phyloP scores from a whole-genome alignment of 1,140 invertebrate genomes.

The Muscidifurax raptorellus region DNA sequence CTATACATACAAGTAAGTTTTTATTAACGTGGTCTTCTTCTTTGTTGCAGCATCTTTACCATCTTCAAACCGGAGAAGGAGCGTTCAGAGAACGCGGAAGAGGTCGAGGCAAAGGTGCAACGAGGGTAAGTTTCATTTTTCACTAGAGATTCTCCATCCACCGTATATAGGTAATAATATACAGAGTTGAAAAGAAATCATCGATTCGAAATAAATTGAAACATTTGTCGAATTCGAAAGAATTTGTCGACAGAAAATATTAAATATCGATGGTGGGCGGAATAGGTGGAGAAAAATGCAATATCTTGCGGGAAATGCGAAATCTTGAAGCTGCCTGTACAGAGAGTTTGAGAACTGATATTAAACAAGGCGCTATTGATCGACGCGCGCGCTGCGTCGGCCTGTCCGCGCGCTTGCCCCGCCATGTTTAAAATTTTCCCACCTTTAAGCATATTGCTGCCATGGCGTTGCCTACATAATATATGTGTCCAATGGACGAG shows the following conservation, averaged over 20 bases:
- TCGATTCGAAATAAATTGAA: too few relatives aligned
- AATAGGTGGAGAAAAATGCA: conserved; percentile 19
- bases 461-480: background rate
- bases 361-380: conserved; percentile 76
- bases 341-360: conserved; percentile 73
- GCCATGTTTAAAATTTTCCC: conserved; percentile 75
- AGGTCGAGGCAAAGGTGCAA: conserved; percentile 73
- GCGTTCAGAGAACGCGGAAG: conserved; percentile 71
- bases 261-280: too few relatives aligned
- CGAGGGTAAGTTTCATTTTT: conserved; percentile 67
- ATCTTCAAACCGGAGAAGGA: conserved; percentile 73
- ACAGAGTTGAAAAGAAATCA: too few relatives aligned
- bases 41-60: conserved; percentile 74
- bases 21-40: conserved; percentile 27
- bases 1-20: too few relatives aligned
- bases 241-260: background rate
- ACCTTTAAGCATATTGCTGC: conserved; percentile 52
- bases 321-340: conserved; percentile 64
- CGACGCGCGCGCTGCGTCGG: conserved; percentile 66
- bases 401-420: conserved; percentile 70
- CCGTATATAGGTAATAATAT: too few relatives aligned
- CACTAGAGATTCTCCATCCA: background rate
- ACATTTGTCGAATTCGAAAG: too few relatives aligned
- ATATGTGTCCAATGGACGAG: conserved; percentile 17
- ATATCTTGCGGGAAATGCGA: background rate